Base-by-base conservation (phyloP, 2,113 vertebrate species). In the Neolamprologus caudopunctatus region DNA sequence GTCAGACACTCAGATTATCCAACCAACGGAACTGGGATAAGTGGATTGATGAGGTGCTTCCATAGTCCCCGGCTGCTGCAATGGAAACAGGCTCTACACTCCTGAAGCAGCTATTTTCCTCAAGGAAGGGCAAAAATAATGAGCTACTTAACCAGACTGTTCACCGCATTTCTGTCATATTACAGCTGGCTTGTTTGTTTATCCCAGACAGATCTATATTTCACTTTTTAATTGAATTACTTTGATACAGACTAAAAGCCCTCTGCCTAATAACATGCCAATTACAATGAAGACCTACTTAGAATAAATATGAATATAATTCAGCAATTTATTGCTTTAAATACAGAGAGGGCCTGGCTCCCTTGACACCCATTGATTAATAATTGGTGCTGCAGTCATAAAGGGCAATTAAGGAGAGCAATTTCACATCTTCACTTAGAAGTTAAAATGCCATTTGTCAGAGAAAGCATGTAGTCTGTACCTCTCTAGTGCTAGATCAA, bases 241-340 rank as follows among this genome's bases (percentile, higher is more conserved):
- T 96, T 96, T 97, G 97, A 97, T 97, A 97, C 96, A 96, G 97
- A 97, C 97, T 99, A 98, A 99, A 98, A 98, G 98, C 98, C 97
- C 96, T 96, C 93, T 93, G 96, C 97, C 97, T 98, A 98, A 97
- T 98, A 97, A 97, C 97, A 97, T 98, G 97, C 98, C 97, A 98
- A 98, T 98, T 98, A 98, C 97, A 98, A 98, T 98, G 97, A 97
- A 97, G 97, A 97, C 97, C 97, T 97, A 97, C 96, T 97, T 97
- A 96, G 97, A 98, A 98, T 98, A 98, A 97, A 98, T 98, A 98
- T 98, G 97, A 98, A 97, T 97, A 97, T 98, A 97, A 98, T 97
- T 96, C 96, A 95, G 96, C 97, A 97, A 98, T 98, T 97, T 98
- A 98, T 98, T 96, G 97, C 96, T 96, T 96, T 97, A 97, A 96